Conservation (phyloP, 2,888 invertebrate genomes). For the Lathronympha strigana region DNA sequence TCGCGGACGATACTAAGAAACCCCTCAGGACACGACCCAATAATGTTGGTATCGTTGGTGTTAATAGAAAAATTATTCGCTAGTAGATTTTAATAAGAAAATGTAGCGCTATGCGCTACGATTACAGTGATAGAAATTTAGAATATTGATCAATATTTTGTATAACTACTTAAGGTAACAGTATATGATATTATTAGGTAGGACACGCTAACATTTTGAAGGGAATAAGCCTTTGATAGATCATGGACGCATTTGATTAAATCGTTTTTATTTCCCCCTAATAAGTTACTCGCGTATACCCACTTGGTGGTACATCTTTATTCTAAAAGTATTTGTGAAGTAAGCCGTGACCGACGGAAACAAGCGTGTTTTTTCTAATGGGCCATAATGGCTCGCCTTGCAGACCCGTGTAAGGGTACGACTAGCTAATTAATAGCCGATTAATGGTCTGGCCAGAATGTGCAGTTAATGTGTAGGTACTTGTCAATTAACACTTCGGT, state of each 20-base stretch:
- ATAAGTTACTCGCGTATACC: too few relatives aligned
- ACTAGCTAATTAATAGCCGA: constrained; percentile 38
- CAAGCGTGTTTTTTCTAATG: constrained; percentile 22
- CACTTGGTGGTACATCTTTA: too few relatives aligned
- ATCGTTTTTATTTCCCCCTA: too few relatives aligned
- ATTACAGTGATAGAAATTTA: too few relatives aligned
- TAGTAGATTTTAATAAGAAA: constrained; percentile 9
- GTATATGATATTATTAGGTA: too few relatives aligned
- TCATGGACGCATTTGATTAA: too few relatives aligned
- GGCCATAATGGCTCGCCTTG: constrained; percentile 32
- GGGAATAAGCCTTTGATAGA: too few relatives aligned
- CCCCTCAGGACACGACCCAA: constrained; percentile 27
- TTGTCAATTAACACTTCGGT: constrained; percentile 20
- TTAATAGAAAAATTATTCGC: constrained; percentile 24
- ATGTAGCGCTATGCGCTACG: not conserved
- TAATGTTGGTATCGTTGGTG: constrained; percentile 9
- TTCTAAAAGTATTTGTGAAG: constrained; percentile 5
- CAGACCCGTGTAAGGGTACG: constrained; percentile 31
- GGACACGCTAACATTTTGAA: too few relatives aligned
- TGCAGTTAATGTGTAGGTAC: constrained; percentile 6
- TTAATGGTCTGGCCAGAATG: constrained; percentile 33
- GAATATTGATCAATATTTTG: not conserved
- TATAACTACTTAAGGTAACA: too few relatives aligned
- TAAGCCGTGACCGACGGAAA: constrained; percentile 29
- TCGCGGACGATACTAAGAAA: constrained; percentile 1